phyloP scores from a whole-genome alignment of 2,888 invertebrate genomes.

The Hedychridium roseum region DNA sequence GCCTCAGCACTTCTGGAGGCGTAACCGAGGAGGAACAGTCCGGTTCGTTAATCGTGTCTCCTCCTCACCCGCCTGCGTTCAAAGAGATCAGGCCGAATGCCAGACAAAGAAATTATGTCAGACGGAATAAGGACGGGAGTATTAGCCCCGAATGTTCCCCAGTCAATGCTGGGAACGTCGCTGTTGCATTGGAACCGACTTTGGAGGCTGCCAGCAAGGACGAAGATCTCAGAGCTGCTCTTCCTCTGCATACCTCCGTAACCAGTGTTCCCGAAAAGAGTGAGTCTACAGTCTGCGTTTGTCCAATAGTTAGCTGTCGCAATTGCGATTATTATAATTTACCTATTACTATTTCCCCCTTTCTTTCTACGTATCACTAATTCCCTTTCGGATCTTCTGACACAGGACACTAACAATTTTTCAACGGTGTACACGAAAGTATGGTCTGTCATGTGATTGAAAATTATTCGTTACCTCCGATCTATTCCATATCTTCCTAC shows the following conservation, averaged over 20 bases:
- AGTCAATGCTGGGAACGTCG: constrained; percentile 33
- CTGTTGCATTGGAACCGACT: constrained; percentile 34
- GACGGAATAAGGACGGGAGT: constrained; percentile 71
- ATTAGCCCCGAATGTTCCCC: constrained; percentile 67
- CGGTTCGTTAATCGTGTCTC: constrained; percentile 59
- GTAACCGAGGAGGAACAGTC: constrained; percentile 61
- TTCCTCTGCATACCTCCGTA: constrained; percentile 44
- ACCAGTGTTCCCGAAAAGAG: constrained; percentile 51
- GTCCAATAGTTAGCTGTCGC: not conserved
- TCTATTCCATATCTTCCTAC: too few relatives aligned
- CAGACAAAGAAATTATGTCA: constrained; percentile 71
- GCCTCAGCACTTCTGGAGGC: constrained; percentile 45
- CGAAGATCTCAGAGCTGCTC: constrained; percentile 57
- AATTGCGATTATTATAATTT: too few relatives aligned
- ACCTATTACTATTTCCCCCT: too few relatives aligned
- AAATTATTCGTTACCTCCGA: too few relatives aligned
- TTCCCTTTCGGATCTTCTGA: too few relatives aligned
- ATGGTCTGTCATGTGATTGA: too few relatives aligned
- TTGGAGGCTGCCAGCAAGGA: constrained; percentile 56
- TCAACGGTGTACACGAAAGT: too few relatives aligned
- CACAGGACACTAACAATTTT: too few relatives aligned
- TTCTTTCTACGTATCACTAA: too few relatives aligned
- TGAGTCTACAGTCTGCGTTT: constrained; percentile 40
- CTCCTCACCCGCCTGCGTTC: constrained; percentile 59
- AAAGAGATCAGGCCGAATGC: constrained; percentile 57